Base-by-base conservation (phyloP, 1,140 invertebrate species). In the Drosophila dunni region DNA sequence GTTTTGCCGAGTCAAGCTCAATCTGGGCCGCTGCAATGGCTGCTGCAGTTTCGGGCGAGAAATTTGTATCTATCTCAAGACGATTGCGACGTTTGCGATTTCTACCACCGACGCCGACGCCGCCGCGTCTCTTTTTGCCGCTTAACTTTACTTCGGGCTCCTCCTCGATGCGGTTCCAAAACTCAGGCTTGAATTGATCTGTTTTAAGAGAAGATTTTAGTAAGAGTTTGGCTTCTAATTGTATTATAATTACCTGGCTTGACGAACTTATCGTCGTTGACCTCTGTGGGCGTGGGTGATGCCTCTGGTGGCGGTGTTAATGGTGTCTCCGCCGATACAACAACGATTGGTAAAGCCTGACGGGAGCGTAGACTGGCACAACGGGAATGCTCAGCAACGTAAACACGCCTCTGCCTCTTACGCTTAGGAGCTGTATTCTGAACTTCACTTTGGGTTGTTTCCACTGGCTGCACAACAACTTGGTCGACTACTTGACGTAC, bases 21-120 rank as follows among this genome's bases (percentile, higher is more conserved):
- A 67, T 24, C 50, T 89, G 85, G 2, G 84, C 84, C 33, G 85
- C 81, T 7, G 77, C 78, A 60, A 89, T 89, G 10, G 84, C 84
- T 42, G 84, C 84, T 24, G 85, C 85, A 50, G 84, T 89, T 62
- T 90, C 78, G 13, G 84, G 65, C 33, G 85, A 84, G 20, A 61
- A 68, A 24, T 56, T 54, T 13, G 29, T 51, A 36, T 85, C 82
- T 7, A 63, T 33, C 7, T 81, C 77, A n/a, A 72, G 62, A 44
- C 68, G 58, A n/a, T 65, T 64, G 2, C 85, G 74, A 8, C 84
- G 70, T 11, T 79, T 71, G 4, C 78, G 63, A 34, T 58, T 65
- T 8, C 53, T 72, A 8, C 11, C 24, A 15, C 51, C 68, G 11
- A 34, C 29, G n/a, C 60, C 64, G 9, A 40, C 38, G 4, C 24